phyloP scores from a whole-genome alignment of 2,888 invertebrate species.

The Protula sp. region DNA sequence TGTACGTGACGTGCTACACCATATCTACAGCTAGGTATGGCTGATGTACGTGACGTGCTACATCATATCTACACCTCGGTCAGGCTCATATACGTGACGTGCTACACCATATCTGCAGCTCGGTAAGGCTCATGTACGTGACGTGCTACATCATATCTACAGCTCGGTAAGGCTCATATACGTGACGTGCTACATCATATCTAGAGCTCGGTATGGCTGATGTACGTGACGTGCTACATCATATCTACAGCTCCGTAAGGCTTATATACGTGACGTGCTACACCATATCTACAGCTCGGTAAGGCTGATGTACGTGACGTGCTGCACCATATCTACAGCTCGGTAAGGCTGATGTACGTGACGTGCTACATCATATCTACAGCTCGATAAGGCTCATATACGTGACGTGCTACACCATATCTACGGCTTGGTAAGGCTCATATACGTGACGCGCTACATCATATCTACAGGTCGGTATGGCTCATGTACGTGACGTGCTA shows the following conservation, averaged over 20 bases:
- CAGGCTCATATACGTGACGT: too few relatives aligned
- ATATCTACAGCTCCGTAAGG: conserved; percentile 78
- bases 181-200: too few relatives aligned
- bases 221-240: conserved; percentile 79
- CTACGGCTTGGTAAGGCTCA: conserved; percentile 69
- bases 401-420: conserved; percentile 82
- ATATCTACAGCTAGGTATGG: too few relatives aligned
- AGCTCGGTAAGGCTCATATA: conserved; percentile 65
- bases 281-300: too few relatives aligned
- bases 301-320: conserved; percentile 77
- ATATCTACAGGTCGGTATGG: too few relatives aligned
- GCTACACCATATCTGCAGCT: too few relatives aligned
- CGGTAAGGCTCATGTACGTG: conserved; percentile 74
- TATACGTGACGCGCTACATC: too few relatives aligned
- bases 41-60: conserved; percentile 73
- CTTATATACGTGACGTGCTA: too few relatives aligned
- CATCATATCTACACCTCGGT: conserved; percentile 86
- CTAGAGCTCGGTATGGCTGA: too few relatives aligned
- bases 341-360: conserved; percentile 62
- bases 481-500: conserved; percentile 73
- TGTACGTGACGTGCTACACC: too few relatives aligned
- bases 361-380: too few relatives aligned
- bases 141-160: conserved; percentile 83
- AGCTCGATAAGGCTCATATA: conserved; percentile 72
- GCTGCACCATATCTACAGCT: conserved; percentile 81